These are phyloP conservation scores for Ctenopoma kingsleyae DNA, from an alignment of 2,797 vertebrate genomes.

Conservation along the genomic window DNA sequence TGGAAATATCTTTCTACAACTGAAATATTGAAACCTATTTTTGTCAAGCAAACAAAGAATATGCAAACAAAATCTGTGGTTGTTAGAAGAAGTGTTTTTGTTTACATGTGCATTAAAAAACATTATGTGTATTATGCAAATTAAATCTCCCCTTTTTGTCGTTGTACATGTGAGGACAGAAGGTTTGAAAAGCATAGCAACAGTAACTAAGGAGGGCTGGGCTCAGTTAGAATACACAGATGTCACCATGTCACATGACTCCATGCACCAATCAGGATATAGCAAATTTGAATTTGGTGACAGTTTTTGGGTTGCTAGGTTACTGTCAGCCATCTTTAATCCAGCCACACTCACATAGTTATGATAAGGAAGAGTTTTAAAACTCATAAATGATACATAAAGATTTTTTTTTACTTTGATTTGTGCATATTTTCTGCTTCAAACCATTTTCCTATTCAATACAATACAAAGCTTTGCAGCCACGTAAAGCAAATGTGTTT, in stretches of 20 bases:
- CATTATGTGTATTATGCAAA: neutral
- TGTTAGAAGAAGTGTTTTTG: too few species aligned
- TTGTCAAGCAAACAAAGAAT: too few species aligned
- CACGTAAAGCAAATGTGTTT: conserved; percentile 11
- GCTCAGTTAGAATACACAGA: neutral
- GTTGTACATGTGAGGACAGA: neutral
- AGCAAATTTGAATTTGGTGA: neutral
- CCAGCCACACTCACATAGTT: neutral
- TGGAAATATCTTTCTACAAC: too few species aligned
- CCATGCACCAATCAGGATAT: neutral
- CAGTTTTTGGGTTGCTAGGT: neutral
- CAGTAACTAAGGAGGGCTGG: neutral
- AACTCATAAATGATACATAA: conserved; percentile 1
- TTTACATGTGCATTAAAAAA: neutral
- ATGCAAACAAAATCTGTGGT: too few species aligned
- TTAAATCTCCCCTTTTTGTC: neutral
- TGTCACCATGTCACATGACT: neutral
- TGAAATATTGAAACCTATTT: too few species aligned
- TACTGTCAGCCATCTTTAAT: conserved; percentile 8
- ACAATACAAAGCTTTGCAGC: neutral
- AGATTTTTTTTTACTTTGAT: neutral
- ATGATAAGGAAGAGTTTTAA: neutral
- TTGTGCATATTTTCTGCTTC: neutral
- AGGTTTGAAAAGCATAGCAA: neutral
- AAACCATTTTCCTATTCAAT: neutral